Conservation (phyloP, 2,888 invertebrate genomes). For the Stegana nigrithorax region DNA sequence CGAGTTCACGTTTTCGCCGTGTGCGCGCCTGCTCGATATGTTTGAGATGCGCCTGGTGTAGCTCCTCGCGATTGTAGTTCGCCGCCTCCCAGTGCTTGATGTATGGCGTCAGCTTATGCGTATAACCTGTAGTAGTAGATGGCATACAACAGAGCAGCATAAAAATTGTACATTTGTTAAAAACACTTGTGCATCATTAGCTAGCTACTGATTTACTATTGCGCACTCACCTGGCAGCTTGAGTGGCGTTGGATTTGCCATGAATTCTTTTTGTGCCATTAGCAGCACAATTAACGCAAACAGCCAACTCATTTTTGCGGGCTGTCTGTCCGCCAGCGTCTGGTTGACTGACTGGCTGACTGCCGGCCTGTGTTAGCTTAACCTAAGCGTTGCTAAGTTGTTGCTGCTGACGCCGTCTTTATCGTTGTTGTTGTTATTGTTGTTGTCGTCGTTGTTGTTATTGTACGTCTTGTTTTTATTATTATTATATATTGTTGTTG, state of each 20-base stretch:
- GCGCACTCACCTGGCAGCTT: constrained; percentile 65
- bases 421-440: constrained; percentile 50
- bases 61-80: constrained; percentile 74
- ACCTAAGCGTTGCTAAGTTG: not conserved
- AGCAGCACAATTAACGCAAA: constrained; percentile 66
- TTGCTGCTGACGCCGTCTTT: constrained; percentile 35
- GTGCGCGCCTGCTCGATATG: constrained; percentile 66
- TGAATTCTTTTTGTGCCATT: constrained; percentile 63
- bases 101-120: constrained; percentile 75
- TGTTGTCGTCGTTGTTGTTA: constrained; percentile 21
- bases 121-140: constrained; percentile 73
- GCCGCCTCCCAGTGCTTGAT: constrained; percentile 85
- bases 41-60: constrained; percentile 65
- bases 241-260: constrained; percentile 67
- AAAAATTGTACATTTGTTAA: not conserved
- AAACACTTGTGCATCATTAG: too few relatives aligned
- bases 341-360: not conserved
- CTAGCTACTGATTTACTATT: not conserved
- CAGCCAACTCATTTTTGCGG: constrained; percentile 67
- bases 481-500: not conserved
- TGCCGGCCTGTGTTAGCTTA: not conserved
- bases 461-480: constrained; percentile 22
- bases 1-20: constrained; percentile 66
- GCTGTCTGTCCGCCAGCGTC: constrained; percentile 19
- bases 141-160: too few relatives aligned